Evolutionary conservation across 2,113 vertebrate genomes (phyloP).

Genomic region (Anseranas semipalmata): DNA sequence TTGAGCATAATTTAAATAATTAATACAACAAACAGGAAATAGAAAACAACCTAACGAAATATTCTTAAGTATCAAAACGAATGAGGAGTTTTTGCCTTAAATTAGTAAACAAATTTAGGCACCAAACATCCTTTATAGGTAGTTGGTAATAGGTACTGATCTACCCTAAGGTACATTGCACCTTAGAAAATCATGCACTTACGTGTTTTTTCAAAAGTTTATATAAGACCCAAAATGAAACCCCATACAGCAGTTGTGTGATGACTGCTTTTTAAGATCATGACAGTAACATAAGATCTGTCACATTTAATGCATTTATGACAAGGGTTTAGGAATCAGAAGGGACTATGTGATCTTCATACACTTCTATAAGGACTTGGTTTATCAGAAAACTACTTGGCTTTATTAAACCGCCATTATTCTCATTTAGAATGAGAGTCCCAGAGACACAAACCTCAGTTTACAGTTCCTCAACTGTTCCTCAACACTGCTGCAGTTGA

Average conservation of each 20-base stretch:
- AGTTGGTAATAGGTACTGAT: not conserved
- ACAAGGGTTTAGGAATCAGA: not conserved
- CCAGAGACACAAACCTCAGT: not conserved
- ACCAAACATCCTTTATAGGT: not conserved
- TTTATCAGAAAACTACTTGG: not conserved
- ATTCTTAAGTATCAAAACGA: not conserved
- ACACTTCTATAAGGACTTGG: not conserved
- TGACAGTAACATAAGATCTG: constrained; percentile 18
- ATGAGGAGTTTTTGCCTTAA: not conserved
- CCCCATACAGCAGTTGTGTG: not conserved
- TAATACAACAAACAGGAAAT: not conserved
- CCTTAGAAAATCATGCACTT: not conserved
- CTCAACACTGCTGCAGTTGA: not conserved
- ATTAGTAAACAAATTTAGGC: not conserved
- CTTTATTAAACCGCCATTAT: not conserved
- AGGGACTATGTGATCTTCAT: not conserved
- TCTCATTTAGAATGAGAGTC: not conserved
- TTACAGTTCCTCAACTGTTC: not conserved
- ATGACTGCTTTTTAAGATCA: not conserved
- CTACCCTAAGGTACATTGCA: not conserved
- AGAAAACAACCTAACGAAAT: not conserved
- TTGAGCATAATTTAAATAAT: not conserved
- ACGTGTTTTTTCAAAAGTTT: not conserved
- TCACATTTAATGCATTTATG: constrained; percentile 18
- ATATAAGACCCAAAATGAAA: not conserved